These are phyloP conservation scores for Discoglossus pictus DNA, from an alignment of 2,797 vertebrate species.

Conservation along the genomic window DNA sequence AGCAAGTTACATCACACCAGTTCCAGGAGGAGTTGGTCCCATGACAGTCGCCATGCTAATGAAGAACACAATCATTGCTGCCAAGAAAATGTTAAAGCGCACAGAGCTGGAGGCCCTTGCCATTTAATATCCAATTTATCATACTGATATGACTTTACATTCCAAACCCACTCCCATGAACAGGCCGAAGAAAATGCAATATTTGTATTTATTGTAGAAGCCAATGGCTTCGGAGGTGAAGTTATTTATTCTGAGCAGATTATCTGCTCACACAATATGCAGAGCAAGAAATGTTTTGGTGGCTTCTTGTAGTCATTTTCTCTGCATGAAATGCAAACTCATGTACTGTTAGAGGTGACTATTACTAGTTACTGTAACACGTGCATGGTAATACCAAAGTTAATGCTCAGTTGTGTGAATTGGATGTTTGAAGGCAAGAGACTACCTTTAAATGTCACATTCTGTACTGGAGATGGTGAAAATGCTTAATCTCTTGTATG, in stretches of 20 bases:
- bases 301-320: background rate
- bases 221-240: slow-evolving; percentile 1
- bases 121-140: slow-evolving; percentile 5
- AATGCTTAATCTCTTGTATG: background rate
- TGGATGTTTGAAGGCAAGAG: background rate
- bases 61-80: slow-evolving; percentile 97
- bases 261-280: background rate
- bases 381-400: slow-evolving; percentile 42
- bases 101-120: slow-evolving; percentile 50
- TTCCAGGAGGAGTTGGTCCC: slow-evolving; percentile 93
- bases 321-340: slow-evolving; percentile 10
- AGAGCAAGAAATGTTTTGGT: background rate
- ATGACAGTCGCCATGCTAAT: slow-evolving; percentile 99
- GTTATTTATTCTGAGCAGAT: slow-evolving; percentile 36
- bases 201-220: slow-evolving; percentile 66
- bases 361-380: slow-evolving; percentile 39
- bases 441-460: background rate
- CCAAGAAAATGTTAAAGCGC: slow-evolving; percentile 79
- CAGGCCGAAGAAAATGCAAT: slow-evolving; percentile 65
- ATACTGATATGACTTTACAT: slow-evolving; percentile 40
- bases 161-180: slow-evolving; percentile 53
- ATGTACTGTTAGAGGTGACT: slow-evolving; percentile 26
- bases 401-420: slow-evolving; percentile 4
- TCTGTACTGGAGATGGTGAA: slow-evolving; percentile 2
- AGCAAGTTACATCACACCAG: slow-evolving; percentile 91